Evolutionary conservation across 2,797 vertebrate genomes (phyloP).

Genomic region (Macropus fuliginosus): DNA sequence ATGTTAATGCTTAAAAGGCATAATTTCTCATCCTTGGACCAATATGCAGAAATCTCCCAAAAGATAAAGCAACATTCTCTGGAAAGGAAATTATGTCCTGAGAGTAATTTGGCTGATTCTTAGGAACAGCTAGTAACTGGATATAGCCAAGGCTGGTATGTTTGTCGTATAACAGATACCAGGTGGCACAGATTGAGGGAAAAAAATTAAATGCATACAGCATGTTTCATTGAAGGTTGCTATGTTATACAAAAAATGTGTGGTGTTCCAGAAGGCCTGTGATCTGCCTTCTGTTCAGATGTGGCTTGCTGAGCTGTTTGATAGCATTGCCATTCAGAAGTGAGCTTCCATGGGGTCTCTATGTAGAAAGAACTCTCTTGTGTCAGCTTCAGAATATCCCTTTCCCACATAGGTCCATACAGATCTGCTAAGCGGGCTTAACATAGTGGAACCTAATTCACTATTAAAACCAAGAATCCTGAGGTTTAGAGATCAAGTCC

Average conservation of each 20-base stretch:
- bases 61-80: conserved; percentile 54
- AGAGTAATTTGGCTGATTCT: conserved; percentile 71
- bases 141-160: conserved; percentile 57
- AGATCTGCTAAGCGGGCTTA: not conserved
- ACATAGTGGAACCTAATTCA: not conserved
- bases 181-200: conserved; percentile 54
- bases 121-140: conserved; percentile 72
- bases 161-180: conserved; percentile 74
- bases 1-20: conserved; percentile 32
- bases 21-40: conserved; percentile 32
- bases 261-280: conserved; percentile 10
- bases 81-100: conserved; percentile 59
- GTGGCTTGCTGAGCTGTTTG: not conserved
- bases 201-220: not conserved
- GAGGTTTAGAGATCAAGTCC: not conserved
- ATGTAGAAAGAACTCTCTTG: not conserved
- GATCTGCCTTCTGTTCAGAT: conserved; percentile 37
- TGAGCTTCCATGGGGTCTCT: not conserved
- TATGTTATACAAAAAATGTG: conserved; percentile 47
- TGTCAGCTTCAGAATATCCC: not conserved
- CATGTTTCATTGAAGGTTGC: conserved; percentile 16
- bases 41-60: conserved; percentile 64
- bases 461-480: not conserved
- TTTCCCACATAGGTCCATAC: not conserved
- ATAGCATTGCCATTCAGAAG: not conserved